Percentiles rank a stretch among this genome's conserved stretches.
Conservation (phyloP, 2,113 vertebrate species). For the Emydocephalus ijimae region DNA sequence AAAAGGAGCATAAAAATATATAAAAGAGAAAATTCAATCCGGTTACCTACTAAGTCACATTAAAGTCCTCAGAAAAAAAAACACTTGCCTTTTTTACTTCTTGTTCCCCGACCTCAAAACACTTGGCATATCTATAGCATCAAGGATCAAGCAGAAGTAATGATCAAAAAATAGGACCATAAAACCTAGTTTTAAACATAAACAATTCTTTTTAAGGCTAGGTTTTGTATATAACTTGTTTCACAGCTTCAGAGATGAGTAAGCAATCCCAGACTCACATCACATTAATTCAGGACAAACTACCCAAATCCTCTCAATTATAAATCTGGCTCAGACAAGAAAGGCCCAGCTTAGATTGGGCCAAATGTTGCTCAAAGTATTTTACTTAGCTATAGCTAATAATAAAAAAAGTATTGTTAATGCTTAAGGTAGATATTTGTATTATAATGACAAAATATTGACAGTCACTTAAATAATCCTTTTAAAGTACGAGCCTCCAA, state of each 20-base stretch:
- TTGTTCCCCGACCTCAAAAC: background rate
- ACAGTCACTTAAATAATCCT: background rate
- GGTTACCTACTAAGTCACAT: no score
- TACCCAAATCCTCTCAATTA: background rate
- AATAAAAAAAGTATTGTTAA: background rate
- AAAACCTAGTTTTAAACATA: conserved; percentile 9
- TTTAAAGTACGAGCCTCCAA: background rate
- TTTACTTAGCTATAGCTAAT: background rate
- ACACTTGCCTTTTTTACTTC: conserved; percentile 2
- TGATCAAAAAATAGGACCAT: conserved; percentile 19
- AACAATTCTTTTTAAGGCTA: background rate
- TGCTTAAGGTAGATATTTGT: background rate
- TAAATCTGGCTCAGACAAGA: background rate
- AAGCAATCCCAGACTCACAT: background rate
- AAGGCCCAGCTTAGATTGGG: background rate
- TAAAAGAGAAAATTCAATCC: no score
- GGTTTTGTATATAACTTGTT: conserved; percentile 9
- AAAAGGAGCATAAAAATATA: no score
- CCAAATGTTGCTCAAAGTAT: background rate
- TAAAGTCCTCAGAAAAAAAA: no score
- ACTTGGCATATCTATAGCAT: conserved; percentile 3
- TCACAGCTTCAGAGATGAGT: background rate
- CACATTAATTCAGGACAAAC: background rate
- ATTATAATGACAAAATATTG: background rate
- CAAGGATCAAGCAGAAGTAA: conserved; percentile 1